phyloP scores from a whole-genome alignment of 2,113 vertebrate species.

The Sylvilagus bachmani region DNA sequence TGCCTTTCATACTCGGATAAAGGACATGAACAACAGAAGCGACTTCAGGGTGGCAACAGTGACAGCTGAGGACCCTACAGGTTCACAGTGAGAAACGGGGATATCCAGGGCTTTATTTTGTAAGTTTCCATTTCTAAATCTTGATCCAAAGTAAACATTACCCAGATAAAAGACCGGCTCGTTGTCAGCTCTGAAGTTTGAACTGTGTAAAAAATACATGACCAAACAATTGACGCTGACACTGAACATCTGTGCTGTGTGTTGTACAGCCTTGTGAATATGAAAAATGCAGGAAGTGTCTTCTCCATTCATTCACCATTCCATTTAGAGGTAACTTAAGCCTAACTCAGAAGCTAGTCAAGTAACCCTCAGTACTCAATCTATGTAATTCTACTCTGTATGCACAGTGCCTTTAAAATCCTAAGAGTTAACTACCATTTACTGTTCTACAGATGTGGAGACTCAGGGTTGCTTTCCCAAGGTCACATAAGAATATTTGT shows the following conservation, averaged over 20 bases:
- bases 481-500: background rate
- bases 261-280: background rate
- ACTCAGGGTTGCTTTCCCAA: background rate
- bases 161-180: conserved; percentile 19
- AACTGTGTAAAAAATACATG: conserved; percentile 34
- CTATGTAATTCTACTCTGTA: too few relatives aligned
- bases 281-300: background rate
- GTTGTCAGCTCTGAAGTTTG: background rate
- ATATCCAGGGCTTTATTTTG: too few relatives aligned
- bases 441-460: background rate
- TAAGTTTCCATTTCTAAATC: background rate
- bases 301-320: background rate
- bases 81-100: background rate
- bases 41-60: fast-evolving
- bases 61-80: too few relatives aligned
- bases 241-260: background rate
- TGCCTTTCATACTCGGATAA: fast-evolving
- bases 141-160: conserved; percentile 41
- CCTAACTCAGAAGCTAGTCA: too few relatives aligned
- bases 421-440: background rate
- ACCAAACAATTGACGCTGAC: background rate
- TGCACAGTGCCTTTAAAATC: background rate
- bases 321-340: too few relatives aligned
- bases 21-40: background rate
- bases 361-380: too few relatives aligned